Base-by-base conservation (phyloP, 2,888 invertebrate genomes). In the Odontocerum albicorne region DNA sequence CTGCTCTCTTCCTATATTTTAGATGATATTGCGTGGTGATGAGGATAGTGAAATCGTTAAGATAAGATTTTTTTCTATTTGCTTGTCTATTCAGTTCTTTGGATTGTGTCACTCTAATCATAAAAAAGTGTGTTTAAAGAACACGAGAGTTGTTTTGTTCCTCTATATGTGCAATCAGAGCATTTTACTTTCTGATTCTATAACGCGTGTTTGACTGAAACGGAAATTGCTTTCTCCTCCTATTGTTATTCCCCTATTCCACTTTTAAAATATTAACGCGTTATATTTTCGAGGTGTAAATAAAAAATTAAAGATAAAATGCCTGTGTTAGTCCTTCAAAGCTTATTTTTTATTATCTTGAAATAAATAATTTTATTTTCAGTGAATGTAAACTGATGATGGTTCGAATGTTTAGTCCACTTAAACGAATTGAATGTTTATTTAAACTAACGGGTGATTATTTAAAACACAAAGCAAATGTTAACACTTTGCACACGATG, bases 401-500 rank as follows among this genome's bases (percentile, higher is more conserved):
- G 33, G 10, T 10, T 3, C 47, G 45, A 49, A 39, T 44, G 10
- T 57, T 36, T 40, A 43, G 22, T 0, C 17, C 27, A 7, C 38
- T n/a, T 17, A 55, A 59, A 17, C 40, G 53, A n/a, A 31, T 15
- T 20, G n/a, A 40, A 7, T 50, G 40, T 8, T 13, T 57, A 6
- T 57, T 43, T 22, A 66, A 70, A 38, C 64, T 75, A 10, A 67
- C 79, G 1, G 64, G 62, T 46, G 68, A 70, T 33, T 81, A 79
- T n/a, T 71, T 68, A 56, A 69, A 71, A 44, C 77, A 80, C 63
- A 67, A 45, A 10, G 61, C 63, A 39, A 55, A 62, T 2, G 32
- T 70, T 15, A 65, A 65, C 54, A 60, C 66, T 3, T 44, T 72
- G 3, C 70, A 71, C 49, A 47, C 47, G 7, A 64, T 63, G 22